Percentiles rank a stretch among this genome's conserved stretches.
Evolutionary conservation across 2,888 invertebrate genomes (phyloP).

Genomic region (Drosophila paranaensis): DNA sequence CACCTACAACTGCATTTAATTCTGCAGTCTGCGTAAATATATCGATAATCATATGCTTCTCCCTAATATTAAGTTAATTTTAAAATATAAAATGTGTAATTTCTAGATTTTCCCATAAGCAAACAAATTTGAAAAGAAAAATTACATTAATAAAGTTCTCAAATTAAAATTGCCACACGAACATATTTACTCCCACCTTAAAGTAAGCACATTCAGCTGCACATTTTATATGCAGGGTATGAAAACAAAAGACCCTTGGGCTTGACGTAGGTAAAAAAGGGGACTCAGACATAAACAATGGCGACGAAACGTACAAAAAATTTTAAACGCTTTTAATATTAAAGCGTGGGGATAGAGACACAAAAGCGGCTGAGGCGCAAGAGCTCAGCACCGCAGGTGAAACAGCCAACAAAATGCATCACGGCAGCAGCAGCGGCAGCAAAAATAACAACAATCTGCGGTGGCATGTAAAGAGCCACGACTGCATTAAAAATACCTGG

Average conservation of each 20-base stretch:
- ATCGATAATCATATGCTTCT: no score
- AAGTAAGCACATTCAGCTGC: background rate
- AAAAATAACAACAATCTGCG: conserved; percentile 43
- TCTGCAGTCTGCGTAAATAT: no score
- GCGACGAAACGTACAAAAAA: conserved; percentile 65
- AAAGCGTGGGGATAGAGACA: conserved; percentile 63
- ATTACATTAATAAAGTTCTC: background rate
- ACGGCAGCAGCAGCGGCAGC: conserved; percentile 46
- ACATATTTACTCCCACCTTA: background rate
- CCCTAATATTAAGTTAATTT: no score
- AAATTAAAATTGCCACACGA: background rate
- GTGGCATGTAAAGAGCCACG: conserved; percentile 54
- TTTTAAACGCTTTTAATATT: conserved; percentile 78
- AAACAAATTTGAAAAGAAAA: background rate
- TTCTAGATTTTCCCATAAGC: background rate
- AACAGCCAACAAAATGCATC: conserved; percentile 64
- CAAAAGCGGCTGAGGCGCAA: conserved; percentile 24
- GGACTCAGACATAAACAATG: conserved; percentile 54
- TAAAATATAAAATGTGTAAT: background rate
- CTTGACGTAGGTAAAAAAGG: background rate
- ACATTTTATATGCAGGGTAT: conserved; percentile 15
- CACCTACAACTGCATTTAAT: no score
- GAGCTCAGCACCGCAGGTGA: conserved; percentile 24
- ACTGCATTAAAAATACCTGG: conserved; percentile 50
- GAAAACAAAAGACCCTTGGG: conserved; percentile 28